Conservation (phyloP, 1,140 invertebrate genomes). For the Cephus cinctus region DNA sequence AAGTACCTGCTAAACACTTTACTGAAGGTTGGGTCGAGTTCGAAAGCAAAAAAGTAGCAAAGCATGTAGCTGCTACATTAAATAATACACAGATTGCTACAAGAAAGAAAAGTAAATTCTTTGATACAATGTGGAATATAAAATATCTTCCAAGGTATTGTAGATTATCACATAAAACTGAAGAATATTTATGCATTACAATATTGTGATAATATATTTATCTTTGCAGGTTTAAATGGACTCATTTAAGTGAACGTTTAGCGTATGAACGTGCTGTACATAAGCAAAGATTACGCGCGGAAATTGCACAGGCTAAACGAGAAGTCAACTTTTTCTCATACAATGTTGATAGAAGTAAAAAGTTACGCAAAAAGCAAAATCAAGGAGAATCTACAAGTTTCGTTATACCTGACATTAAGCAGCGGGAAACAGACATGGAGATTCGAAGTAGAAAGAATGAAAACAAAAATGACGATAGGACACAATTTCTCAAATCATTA, state of each 20-base stretch:
- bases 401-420: constrained; percentile 43
- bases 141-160: constrained; percentile 84
- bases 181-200: too few relatives aligned
- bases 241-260: constrained; percentile 88
- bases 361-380: constrained; percentile 59
- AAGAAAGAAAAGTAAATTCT: constrained; percentile 83
- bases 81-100: constrained; percentile 89
- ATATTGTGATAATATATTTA: constrained; percentile 4
- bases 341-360: constrained; percentile 79
- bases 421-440: constrained; percentile 51
- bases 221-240: constrained; percentile 84
- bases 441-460: constrained; percentile 41
- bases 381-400: constrained; percentile 28
- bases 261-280: constrained; percentile 88
- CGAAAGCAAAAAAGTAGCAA: constrained; percentile 84
- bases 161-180: too few relatives aligned
- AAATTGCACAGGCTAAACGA: constrained; percentile 88
- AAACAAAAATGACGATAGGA: constrained; percentile 43
- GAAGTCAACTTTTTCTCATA: constrained; percentile 83
- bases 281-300: constrained; percentile 80
- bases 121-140: constrained; percentile 91
- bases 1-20: constrained; percentile 64
- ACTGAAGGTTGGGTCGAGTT: constrained; percentile 98
- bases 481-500: constrained; percentile 55
- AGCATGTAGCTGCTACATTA: constrained; percentile 74